Evolutionary conservation across 2,888 invertebrate genomes (phyloP).

Genomic region (Pycnomerus fuliginosus): DNA sequence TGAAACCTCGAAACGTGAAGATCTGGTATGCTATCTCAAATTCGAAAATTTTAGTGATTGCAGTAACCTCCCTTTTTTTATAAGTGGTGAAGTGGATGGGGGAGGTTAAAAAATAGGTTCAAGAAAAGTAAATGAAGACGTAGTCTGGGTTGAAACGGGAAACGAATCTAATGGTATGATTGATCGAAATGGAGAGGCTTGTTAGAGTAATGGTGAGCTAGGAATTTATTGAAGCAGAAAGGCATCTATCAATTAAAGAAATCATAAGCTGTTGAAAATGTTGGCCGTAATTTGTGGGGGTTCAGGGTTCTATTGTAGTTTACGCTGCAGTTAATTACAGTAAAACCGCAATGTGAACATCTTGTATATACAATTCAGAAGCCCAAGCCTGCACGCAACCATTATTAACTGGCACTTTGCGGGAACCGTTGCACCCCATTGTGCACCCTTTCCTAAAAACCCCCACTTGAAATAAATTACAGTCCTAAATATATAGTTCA

Average conservation of each 20-base stretch:
- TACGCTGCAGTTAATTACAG: constrained; percentile 25
- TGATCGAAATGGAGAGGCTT: no score
- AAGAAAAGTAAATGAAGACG: no score
- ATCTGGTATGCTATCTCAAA: no score
- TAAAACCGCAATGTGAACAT: constrained; percentile 32
- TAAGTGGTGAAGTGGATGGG: no score
- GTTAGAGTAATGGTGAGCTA: no score
- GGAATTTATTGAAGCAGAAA: background rate
- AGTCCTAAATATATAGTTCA: constrained; percentile 21
- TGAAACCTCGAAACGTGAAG: no score
- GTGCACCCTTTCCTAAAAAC: constrained; percentile 22
- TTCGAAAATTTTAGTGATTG: no score
- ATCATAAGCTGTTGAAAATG: background rate
- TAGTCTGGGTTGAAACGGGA: no score
- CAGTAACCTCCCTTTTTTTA: no score
- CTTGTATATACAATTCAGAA: constrained; percentile 29
- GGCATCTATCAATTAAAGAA: background rate
- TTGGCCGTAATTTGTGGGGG: constrained; percentile 15
- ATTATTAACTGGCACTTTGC: constrained; percentile 31
- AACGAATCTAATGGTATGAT: no score
- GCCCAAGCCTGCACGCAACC: constrained; percentile 25
- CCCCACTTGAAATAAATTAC: constrained; percentile 30
- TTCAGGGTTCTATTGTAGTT: constrained; percentile 14
- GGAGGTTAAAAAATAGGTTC: no score
- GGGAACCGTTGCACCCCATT: constrained; percentile 31